Evolutionary conservation across 1,140 invertebrate genomes (phyloP).

Genomic region (Charaxes varanes): DNA sequence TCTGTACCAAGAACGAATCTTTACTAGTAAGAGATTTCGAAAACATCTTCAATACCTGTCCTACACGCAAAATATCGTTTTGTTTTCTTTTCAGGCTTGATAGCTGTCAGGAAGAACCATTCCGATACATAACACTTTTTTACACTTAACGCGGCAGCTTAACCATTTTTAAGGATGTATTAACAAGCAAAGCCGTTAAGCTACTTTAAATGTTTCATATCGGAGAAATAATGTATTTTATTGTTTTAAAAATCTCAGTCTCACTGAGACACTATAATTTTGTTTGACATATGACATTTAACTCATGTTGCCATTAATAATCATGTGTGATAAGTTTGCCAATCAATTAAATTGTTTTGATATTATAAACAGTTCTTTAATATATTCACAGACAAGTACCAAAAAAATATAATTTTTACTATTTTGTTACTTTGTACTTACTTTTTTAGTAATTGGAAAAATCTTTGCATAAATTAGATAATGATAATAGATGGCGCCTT

Average conservation of each 20-base stretch:
- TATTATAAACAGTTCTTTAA: too few relatives aligned
- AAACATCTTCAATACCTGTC: slow-evolving; percentile 47
- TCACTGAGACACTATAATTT: slow-evolving; percentile 10
- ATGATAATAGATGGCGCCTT: too few relatives aligned
- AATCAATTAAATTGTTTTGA: too few relatives aligned
- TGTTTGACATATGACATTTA: slow-evolving; percentile 21
- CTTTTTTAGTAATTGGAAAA: too few relatives aligned
- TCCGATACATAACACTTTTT: slow-evolving; percentile 25
- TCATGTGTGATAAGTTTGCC: too few relatives aligned
- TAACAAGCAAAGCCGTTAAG: slow-evolving; percentile 3
- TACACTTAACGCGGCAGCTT: slow-evolving; percentile 15
- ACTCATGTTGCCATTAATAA: slow-evolving; percentile 10
- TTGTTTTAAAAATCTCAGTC: slow-evolving; percentile 14
- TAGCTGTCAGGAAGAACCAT: slow-evolving; percentile 32
- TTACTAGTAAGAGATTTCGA: slow-evolving; percentile 57
- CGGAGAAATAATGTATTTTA: slow-evolving; percentile 14
- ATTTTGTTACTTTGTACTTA: too few relatives aligned
- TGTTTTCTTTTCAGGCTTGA: slow-evolving; percentile 36
- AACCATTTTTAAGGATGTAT: slow-evolving; percentile 16
- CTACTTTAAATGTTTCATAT: slow-evolving; percentile 14
- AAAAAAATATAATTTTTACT: too few relatives aligned
- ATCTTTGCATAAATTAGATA: too few relatives aligned
- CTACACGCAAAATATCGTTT: slow-evolving; percentile 38
- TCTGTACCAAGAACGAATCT: slow-evolving; percentile 83
- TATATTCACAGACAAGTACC: too few relatives aligned